These are phyloP conservation scores for Poeciliopsis prolifica DNA, from an alignment of 2,113 vertebrate species.

Conservation along the genomic window DNA sequence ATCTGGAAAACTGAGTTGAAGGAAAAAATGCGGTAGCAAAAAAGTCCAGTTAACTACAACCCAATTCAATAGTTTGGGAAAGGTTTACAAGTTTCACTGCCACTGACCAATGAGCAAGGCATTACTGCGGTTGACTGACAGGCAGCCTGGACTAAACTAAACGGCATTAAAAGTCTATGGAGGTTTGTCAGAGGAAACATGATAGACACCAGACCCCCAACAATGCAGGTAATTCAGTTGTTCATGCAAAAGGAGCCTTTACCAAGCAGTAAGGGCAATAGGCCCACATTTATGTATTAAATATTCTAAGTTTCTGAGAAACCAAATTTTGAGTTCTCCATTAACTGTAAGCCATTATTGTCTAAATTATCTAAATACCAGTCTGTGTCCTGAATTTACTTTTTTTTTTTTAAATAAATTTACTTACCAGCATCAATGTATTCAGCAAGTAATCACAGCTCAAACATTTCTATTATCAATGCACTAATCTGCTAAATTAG, in stretches of 20 bases:
- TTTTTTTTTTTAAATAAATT: too few relatives aligned
- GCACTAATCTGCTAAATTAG: neutral
- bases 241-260: neutral
- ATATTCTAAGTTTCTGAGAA: neutral
- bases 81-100: neutral
- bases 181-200: too few relatives aligned
- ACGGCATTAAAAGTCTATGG: neutral
- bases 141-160: neutral
- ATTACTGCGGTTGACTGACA: neutral
- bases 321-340: too few relatives aligned
- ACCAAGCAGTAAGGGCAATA: neutral
- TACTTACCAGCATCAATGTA: neutral
- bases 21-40: neutral
- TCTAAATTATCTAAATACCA: too few relatives aligned
- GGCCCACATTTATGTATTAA: too few relatives aligned
- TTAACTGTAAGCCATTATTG: neutral
- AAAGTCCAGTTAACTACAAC: neutral
- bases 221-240: neutral
- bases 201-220: neutral
- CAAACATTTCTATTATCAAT: neutral
- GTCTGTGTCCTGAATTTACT: too few relatives aligned
- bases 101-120: neutral
- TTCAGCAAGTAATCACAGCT: slow-evolving; percentile 8
- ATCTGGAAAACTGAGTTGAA: neutral
- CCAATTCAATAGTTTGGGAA: neutral